Conservation (phyloP, 2,888 invertebrate species). For the Lochmaea capreae region DNA sequence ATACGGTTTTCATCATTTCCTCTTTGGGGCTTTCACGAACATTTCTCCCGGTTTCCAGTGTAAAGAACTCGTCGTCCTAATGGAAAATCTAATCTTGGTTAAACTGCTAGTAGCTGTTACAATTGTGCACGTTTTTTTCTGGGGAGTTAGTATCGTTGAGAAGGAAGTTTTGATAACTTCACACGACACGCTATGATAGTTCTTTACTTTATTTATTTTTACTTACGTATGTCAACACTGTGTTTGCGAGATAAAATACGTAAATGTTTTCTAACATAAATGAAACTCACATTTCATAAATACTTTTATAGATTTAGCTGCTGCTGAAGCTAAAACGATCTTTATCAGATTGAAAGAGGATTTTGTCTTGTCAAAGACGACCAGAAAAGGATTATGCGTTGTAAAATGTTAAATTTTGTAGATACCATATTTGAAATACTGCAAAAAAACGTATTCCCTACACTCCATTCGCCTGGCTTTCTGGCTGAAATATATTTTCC, state of each 20-base stretch:
- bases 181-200: constrained; percentile 13
- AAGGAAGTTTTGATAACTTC: constrained; percentile 28
- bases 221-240: constrained; percentile 8
- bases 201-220: constrained; percentile 12
- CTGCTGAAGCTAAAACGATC: no score
- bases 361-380: no score
- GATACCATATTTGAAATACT: no score
- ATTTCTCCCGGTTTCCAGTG: not conserved
- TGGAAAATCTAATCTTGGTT: constrained; percentile 11
- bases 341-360: no score
- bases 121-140: constrained; percentile 21
- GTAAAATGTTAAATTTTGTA: no score
- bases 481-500: no score
- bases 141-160: constrained; percentile 26
- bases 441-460: no score
- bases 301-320: no score
- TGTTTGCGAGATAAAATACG: not conserved
- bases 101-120: constrained; percentile 14
- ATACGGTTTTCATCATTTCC: not conserved
- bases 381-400: no score
- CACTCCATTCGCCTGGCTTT: no score
- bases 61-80: not conserved
- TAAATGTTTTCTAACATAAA: not conserved
- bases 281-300: no score
- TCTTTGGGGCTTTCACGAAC: not conserved